These are phyloP conservation scores for Bucorvus abyssinicus DNA, from an alignment of 2,797 vertebrate species.

Conservation along the genomic window DNA sequence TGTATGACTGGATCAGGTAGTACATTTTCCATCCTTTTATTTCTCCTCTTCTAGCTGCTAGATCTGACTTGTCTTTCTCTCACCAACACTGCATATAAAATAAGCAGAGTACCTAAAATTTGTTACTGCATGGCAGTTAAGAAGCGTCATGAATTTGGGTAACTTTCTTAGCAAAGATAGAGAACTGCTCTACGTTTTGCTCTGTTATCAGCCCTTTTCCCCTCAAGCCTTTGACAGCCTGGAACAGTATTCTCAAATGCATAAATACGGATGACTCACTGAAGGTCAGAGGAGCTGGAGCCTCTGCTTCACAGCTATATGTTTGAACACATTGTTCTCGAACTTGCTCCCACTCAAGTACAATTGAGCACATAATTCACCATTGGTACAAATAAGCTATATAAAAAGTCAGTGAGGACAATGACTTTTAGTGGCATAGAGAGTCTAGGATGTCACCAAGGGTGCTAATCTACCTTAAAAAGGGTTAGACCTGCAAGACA, in stretches of 20 bases:
- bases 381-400: background rate
- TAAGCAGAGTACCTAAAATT: background rate
- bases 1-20: background rate
- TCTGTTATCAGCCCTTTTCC: background rate
- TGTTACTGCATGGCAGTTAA: background rate
- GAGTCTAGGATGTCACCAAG: background rate
- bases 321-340: background rate
- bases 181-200: background rate
- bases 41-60: background rate
- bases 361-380: background rate
- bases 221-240: background rate
- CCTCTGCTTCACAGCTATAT: background rate
- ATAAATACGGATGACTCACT: background rate
- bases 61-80: background rate
- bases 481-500: background rate
- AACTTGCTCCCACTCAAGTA: background rate
- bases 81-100: background rate
- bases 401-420: background rate
- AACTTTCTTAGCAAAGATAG: background rate
- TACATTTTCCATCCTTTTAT: background rate
- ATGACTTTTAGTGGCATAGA: background rate
- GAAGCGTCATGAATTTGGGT: background rate
- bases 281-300: background rate
- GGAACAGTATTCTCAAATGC: background rate
- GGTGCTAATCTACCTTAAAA: background rate